Evolutionary conservation across 2,888 invertebrate genomes (phyloP).

Genomic region (Rotaria macrura): DNA sequence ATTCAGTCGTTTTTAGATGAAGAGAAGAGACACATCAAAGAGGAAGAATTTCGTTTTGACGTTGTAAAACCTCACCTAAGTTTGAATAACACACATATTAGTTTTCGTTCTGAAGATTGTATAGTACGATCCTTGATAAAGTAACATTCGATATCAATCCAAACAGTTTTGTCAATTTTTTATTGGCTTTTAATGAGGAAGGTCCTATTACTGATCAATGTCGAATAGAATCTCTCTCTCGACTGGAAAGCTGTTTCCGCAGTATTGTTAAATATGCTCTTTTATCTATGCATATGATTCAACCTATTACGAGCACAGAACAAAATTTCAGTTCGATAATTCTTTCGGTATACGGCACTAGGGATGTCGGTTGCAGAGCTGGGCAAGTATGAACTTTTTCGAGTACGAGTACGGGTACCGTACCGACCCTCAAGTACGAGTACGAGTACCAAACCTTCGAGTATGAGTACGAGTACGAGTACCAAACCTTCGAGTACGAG

Average conservation of each 20-base stretch:
- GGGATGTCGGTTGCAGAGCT: too few species aligned
- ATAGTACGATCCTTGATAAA: background rate
- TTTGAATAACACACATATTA: too few species aligned
- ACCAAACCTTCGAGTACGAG: too few species aligned
- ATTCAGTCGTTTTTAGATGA: background rate
- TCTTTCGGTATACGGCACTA: background rate
- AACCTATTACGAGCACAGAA: background rate
- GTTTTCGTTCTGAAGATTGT: background rate
- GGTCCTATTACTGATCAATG: background rate
- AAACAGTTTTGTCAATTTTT: background rate
- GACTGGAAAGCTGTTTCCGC: background rate
- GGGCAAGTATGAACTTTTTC: too few species aligned
- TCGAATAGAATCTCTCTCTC: background rate
- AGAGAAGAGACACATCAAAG: too few species aligned
- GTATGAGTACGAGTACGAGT: too few species aligned
- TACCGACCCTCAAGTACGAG: too few species aligned
- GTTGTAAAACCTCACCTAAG: too few species aligned
- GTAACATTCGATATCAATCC: background rate
- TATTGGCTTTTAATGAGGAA: background rate
- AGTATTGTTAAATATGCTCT: background rate
- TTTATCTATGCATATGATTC: background rate
- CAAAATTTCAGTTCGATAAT: background rate
- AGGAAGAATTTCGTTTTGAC: too few species aligned
- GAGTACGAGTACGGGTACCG: too few species aligned
- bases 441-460: too few species aligned